Conservation (phyloP, 2,113 vertebrate genomes). For the Halcyon malimbica region DNA sequence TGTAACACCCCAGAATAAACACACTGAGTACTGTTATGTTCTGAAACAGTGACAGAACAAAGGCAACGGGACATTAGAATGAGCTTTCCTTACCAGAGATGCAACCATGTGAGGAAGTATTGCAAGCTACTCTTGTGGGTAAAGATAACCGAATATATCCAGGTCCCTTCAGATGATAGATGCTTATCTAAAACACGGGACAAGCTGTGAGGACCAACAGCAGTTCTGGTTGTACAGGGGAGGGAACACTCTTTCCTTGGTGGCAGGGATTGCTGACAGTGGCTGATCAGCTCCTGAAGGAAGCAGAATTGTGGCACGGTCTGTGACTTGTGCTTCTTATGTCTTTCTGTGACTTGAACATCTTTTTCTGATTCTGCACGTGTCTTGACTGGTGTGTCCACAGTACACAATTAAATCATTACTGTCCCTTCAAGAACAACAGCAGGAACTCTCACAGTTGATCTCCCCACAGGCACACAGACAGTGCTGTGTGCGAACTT, state of each 20-base stretch:
- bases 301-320: background rate
- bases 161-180: background rate
- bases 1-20: background rate
- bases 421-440: background rate
- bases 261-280: background rate
- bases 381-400: background rate
- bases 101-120: background rate
- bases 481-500: background rate
- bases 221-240: background rate
- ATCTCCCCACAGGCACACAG: background rate
- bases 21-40: background rate
- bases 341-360: background rate
- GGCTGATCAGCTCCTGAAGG: background rate
- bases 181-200: background rate
- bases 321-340: background rate
- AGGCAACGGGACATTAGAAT: background rate
- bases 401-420: background rate
- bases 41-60: background rate
- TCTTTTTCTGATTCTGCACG: background rate
- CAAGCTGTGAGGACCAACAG: background rate
- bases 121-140: background rate
- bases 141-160: background rate
- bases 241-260: background rate
- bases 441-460: background rate
- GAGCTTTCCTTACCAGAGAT: background rate